Evolutionary conservation across 2,113 vertebrate genomes (phyloP), one percentile per base, ranked within the genome.

Genomic region (Phalacrocorax carbo): DNA sequence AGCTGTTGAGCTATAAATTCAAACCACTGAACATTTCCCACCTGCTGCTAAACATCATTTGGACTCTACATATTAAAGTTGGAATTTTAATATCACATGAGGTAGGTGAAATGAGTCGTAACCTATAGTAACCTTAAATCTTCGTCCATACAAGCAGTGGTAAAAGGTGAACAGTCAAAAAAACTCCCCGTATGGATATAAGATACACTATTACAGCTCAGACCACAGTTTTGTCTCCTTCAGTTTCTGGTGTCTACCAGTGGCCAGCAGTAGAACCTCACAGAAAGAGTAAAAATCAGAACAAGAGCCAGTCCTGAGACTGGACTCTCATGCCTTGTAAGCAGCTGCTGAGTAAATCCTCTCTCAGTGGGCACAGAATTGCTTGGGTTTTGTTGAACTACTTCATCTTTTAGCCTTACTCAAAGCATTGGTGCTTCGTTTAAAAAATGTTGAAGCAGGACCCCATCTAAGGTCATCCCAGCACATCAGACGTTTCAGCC

Each of bases 31-130:
- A n/a, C 16, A 27, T 87, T 90, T 70, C 17, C 17, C 69, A 40
- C 25, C 69, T 85, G 51, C 52, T 86, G 32, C 25, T 58, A 58
- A 61, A 61, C 36, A 64, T 22, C 13, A 32, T 13, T 27, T 76
- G 58, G 40, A 40, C 44, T 44, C 13, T 30, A 42, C 13, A 25
- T 44, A 11, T 40, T 66, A 55, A 11, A 95, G 51, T 3, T 66
- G 68, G 40, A 71, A 88, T 77, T 66, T 52, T 81, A 70, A 15
- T 66, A 66, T 40, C 51, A 51, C 46, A 11, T 66, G 72, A 23
- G 0, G 0, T 8, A 54, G 27, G 17, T 76, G 38, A 80, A 86
- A 80, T 25, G 10, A 75, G 23, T 38, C 1, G 0, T 60, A n/a
- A 64, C 49, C 38, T 38, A 13, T 13, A 64, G 62, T 69, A 64